phyloP scores from a whole-genome alignment of 2,113 vertebrate genomes.

The Eulemur rufifrons region DNA sequence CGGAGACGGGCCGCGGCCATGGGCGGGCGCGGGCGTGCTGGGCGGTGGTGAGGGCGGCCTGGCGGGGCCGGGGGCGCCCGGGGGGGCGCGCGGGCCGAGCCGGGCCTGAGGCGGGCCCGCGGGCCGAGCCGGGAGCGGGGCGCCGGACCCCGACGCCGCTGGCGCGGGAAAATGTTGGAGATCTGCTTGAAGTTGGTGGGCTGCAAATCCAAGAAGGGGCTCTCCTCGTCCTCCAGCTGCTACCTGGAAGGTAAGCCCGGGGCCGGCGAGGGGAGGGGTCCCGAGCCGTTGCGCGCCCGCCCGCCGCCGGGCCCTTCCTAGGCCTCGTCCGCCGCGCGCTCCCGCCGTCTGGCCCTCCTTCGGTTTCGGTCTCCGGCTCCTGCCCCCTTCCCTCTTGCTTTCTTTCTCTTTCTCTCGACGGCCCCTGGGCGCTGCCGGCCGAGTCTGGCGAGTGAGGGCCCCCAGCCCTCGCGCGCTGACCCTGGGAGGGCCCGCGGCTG shows the following conservation, averaged over 20 bases:
- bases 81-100: neutral
- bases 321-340: conserved; percentile 55
- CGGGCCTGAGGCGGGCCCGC: conserved; percentile 32
- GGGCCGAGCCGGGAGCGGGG: neutral
- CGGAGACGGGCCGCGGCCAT: conserved; percentile 28
- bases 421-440: neutral
- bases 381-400: accelerated
- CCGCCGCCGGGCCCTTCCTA: neutral
- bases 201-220: conserved; percentile 98
- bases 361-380: accelerated
- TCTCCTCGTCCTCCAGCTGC: conserved; percentile 97
- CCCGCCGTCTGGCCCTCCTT: no score
- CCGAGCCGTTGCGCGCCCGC: neutral
- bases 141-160: neutral
- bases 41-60: conserved; percentile 48
- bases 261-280: neutral
- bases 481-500: neutral
- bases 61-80: conserved; percentile 31
- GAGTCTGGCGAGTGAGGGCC: neutral
- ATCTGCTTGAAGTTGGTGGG: conserved; percentile 99
- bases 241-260: conserved; percentile 95
- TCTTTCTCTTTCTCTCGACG: neutral
- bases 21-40: conserved; percentile 74
- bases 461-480: accelerated
- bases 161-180: conserved; percentile 98